phyloP scores from a whole-genome alignment of 2,113 vertebrate genomes.

The Rhabdornis inornatus region DNA sequence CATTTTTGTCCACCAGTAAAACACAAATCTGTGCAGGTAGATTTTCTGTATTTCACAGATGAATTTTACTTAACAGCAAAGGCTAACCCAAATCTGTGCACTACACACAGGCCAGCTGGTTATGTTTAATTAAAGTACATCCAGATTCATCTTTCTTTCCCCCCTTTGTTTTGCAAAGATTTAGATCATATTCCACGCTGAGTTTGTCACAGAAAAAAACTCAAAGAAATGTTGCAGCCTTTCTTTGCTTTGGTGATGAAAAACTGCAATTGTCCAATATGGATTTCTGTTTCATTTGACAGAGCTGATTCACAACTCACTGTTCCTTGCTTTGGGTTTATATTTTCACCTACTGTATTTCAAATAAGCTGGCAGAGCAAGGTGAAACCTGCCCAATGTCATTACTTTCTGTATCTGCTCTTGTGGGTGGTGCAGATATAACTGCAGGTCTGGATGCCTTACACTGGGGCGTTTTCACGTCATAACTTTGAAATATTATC shows the following conservation, averaged over 20 bases:
- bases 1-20: not conserved
- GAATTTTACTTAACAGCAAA: not conserved
- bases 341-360: not conserved
- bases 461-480: fast-evolving
- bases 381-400: not conserved
- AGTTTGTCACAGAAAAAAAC: not conserved
- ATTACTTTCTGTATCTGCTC: not conserved
- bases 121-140: not conserved
- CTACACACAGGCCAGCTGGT: not conserved
- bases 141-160: not conserved
- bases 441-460: not conserved
- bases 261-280: not conserved
- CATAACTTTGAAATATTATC: not conserved
- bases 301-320: not conserved
- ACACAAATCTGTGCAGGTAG: not conserved
- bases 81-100: not conserved
- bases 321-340: not conserved
- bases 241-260: not conserved
- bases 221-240: not conserved
- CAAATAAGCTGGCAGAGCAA: not conserved
- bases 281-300: not conserved
- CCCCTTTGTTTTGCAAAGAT: not conserved
- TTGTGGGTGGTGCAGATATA: not conserved
- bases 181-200: not conserved
- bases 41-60: not conserved